Conservation (phyloP, 2,888 invertebrate genomes). For the Acrobasis consociella region DNA sequence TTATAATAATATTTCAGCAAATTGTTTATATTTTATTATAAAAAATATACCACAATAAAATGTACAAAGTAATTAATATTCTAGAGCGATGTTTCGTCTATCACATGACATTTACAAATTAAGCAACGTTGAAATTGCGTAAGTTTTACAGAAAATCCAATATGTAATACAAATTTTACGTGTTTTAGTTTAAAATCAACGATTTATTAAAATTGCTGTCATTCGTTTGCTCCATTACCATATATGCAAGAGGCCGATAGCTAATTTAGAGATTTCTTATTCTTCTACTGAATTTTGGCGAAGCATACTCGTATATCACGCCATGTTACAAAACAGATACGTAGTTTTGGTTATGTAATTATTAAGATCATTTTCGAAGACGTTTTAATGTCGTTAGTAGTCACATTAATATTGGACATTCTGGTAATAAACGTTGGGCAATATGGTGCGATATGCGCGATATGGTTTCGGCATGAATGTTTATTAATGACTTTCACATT, state of each 20-base stretch:
- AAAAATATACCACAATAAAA: background rate
- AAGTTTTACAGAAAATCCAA: constrained; percentile 5
- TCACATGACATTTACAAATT: constrained; percentile 20
- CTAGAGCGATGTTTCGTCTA: background rate
- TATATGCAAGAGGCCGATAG: constrained; percentile 16
- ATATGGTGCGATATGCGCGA: constrained; percentile 12
- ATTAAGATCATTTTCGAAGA: constrained; percentile 20
- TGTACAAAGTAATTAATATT: background rate
- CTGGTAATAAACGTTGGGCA: constrained; percentile 8
- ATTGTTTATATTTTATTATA: background rate
- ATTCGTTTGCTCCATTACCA: constrained; percentile 13
- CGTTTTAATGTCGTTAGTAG: constrained; percentile 19
- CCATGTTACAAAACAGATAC: constrained; percentile 6
- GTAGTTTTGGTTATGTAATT: constrained; percentile 18
- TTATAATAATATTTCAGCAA: background rate
- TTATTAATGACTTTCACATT: constrained; percentile 4
- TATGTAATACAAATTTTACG: constrained; percentile 14
- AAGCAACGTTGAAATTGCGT: constrained; percentile 20
- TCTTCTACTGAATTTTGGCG: constrained; percentile 13
- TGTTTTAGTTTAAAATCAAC: constrained; percentile 13
- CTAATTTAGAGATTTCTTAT: constrained; percentile 14
- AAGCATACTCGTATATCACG: constrained; percentile 13
- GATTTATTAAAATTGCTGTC: constrained; percentile 11
- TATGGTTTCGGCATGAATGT: constrained; percentile 10
- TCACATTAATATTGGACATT: constrained; percentile 9